Evolutionary conservation across 2,888 invertebrate species (phyloP).

Genomic region (Pristionchus mayeri): DNA sequence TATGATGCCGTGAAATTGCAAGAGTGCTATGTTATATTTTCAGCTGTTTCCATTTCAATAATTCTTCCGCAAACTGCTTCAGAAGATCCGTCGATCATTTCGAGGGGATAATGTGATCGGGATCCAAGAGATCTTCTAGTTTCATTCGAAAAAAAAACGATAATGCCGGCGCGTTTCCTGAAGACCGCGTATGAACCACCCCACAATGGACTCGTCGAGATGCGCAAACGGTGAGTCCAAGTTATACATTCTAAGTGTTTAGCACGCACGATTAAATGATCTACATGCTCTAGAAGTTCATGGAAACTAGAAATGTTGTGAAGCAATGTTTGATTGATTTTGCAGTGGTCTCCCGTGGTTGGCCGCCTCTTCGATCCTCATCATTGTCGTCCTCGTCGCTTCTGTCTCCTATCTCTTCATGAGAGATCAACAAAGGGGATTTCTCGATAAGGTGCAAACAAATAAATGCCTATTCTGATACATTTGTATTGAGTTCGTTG

Average conservation of each 20-base stretch:
- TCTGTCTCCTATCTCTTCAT: constrained; percentile 12
- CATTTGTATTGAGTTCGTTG: background rate
- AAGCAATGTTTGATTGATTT: background rate
- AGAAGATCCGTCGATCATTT: background rate
- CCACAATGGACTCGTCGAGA: constrained; percentile 42
- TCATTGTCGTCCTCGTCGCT: constrained; percentile 26
- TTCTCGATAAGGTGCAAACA: background rate
- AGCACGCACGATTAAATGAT: too few species aligned
- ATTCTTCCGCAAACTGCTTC: background rate
- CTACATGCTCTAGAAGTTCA: too few species aligned
- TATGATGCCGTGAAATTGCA: background rate
- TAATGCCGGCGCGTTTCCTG: constrained; percentile 39
- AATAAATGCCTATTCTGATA: background rate
- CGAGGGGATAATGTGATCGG: constrained; percentile 33
- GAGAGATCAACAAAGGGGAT: constrained; percentile 18
- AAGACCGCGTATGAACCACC: constrained; percentile 39
- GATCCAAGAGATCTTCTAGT: background rate
- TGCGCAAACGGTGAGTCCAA: constrained; percentile 42
- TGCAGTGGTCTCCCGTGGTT: constrained; percentile 49
- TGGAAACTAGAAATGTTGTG: too few species aligned
- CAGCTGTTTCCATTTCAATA: background rate
- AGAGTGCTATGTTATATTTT: background rate
- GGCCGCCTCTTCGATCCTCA: constrained; percentile 48
- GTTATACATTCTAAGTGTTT: too few species aligned
- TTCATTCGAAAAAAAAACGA: background rate